phyloP scores from a whole-genome alignment of 2,113 vertebrate genomes.

The Vulpes vulpes region DNA sequence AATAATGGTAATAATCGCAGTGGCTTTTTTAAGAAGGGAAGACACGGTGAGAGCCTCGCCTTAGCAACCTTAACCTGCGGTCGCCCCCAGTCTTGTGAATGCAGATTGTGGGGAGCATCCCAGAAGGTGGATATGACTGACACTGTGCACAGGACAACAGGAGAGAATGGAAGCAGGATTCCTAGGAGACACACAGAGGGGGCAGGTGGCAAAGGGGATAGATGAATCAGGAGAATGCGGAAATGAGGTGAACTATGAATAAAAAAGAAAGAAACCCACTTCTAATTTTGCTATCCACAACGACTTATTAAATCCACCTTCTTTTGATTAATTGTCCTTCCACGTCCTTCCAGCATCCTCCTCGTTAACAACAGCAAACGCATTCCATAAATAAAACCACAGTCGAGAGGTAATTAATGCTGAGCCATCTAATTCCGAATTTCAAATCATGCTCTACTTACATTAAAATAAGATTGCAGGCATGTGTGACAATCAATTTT shows the following conservation, averaged over 20 bases:
- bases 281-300: conserved; percentile 17
- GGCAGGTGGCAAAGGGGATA: not conserved
- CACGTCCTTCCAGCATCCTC: not conserved
- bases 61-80: not conserved
- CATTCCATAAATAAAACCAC: conserved; percentile 42
- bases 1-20: not conserved
- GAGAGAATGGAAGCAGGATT: not conserved
- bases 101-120: not conserved
- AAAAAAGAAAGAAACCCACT: not conserved
- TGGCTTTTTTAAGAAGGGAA: not conserved
- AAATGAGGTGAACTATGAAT: conserved; percentile 24
- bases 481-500: conserved; percentile 73
- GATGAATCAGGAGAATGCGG: not conserved
- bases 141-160: accelerated
- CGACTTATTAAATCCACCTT: conserved; percentile 23
- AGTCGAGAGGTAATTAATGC: conserved; percentile 63
- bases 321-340: conserved; percentile 7
- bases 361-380: not conserved
- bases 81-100: not conserved
- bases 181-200: not conserved
- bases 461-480: conserved; percentile 69
- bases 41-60: not conserved
- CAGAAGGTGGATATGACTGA: not conserved
- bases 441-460: conserved; percentile 75
- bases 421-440: conserved; percentile 58